phyloP scores from a whole-genome alignment of 2,113 vertebrate species.

The Pelmatolapia mariae region DNA sequence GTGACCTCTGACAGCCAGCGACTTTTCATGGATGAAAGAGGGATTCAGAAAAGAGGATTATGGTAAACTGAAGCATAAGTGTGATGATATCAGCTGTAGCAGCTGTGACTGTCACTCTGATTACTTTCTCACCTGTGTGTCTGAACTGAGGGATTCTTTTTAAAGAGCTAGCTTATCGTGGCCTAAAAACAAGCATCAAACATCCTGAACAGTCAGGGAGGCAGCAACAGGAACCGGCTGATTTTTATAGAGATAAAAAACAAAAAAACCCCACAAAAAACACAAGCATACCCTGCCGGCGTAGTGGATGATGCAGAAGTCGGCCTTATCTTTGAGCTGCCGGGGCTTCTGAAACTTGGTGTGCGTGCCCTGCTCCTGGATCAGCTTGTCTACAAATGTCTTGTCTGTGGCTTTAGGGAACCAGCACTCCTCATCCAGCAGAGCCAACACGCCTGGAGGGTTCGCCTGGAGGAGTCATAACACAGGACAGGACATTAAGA shows the following conservation, averaged over 20 bases:
- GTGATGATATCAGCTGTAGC: background rate
- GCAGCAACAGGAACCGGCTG: background rate
- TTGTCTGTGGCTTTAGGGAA: conserved; percentile 98
- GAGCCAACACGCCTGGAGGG: conserved; percentile 89
- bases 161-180: background rate
- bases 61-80: background rate
- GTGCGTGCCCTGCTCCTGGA: conserved; percentile 95
- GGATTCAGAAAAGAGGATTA: background rate
- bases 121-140: background rate
- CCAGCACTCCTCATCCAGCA: conserved; percentile 98
- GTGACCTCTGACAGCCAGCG: background rate
- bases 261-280: background rate
- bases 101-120: background rate
- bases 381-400: conserved; percentile 94
- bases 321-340: conserved; percentile 95
- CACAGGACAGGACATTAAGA: background rate
- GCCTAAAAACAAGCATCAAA: background rate
- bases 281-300: conserved; percentile 83
- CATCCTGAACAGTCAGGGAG: background rate
- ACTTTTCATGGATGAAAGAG: background rate
- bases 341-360: conserved; percentile 94
- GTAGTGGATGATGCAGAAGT: conserved; percentile 98
- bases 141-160: background rate
- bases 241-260: background rate
- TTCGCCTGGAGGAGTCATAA: conserved; percentile 76